Conservation (phyloP, 2,113 vertebrate species). For the Oophaga pumilio region DNA sequence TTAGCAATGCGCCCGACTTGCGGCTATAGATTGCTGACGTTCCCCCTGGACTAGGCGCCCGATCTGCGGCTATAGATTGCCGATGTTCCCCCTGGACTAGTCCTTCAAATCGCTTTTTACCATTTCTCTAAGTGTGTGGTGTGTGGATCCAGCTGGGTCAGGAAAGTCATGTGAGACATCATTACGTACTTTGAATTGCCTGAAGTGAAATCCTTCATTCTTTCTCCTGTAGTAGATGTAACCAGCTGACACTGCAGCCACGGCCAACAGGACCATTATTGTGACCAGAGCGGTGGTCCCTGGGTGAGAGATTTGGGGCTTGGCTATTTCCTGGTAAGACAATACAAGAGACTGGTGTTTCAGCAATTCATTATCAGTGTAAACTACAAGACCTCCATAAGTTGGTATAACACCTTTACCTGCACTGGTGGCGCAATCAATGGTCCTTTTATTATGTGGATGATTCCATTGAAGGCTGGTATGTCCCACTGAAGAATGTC, state of each 20-base stretch:
- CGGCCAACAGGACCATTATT: constrained; percentile 64
- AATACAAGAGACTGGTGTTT: background rate
- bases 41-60: too few relatives aligned
- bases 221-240: constrained; percentile 74
- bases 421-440: constrained; percentile 71
- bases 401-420: constrained; percentile 64
- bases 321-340: constrained; percentile 41
- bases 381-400: background rate
- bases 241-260: constrained; percentile 64
- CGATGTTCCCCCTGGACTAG: too few relatives aligned
- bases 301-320: constrained; percentile 48
- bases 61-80: too few relatives aligned
- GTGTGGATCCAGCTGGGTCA: background rate
- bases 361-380: background rate
- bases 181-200: constrained; percentile 54
- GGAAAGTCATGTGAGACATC: background rate
- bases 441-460: constrained; percentile 84
- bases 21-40: too few relatives aligned
- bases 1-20: too few relatives aligned
- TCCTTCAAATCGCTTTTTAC: too few relatives aligned
- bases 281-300: constrained; percentile 57
- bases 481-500: constrained; percentile 87
- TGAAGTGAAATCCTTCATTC: constrained; percentile 77
- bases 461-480: constrained; percentile 86
- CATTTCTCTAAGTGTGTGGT: background rate